Conservation (phyloP, 2,888 invertebrate genomes). For the Clivina fossor region DNA sequence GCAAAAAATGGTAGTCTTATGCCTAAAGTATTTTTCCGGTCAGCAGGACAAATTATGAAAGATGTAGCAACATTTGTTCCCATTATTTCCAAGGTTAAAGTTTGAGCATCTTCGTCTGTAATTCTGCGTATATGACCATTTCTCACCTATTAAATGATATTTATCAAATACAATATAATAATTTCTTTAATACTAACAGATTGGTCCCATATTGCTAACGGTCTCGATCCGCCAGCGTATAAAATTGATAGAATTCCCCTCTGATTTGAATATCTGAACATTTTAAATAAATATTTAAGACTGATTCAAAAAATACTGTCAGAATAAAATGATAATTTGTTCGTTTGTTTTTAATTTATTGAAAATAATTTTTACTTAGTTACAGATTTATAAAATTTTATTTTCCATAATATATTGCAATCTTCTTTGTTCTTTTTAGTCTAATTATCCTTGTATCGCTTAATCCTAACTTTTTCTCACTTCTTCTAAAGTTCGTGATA, state of each 20-base stretch:
- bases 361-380: no score
- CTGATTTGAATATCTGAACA: constrained; percentile 70
- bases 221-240: constrained; percentile 68
- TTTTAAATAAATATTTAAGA: constrained; percentile 49
- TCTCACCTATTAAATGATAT: constrained; percentile 59
- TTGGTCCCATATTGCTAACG: constrained; percentile 66
- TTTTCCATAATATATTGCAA: no score
- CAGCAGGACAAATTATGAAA: constrained; percentile 90
- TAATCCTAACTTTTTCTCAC: no score
- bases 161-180: background rate
- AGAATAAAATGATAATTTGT: no score
- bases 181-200: constrained; percentile 53
- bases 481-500: no score
- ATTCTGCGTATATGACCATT: constrained; percentile 93
- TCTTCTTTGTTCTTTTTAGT: no score
- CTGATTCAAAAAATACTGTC: no score
- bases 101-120: constrained; percentile 94
- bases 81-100: constrained; percentile 90
- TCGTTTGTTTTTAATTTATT: no score
- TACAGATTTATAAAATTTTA: no score
- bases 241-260: constrained; percentile 68
- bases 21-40: constrained; percentile 84
- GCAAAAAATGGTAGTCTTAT: constrained; percentile 94
- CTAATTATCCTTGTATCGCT: no score
- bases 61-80: constrained; percentile 96